phyloP scores from a whole-genome alignment of 2,113 vertebrate genomes.

The Caranx ignobilis region DNA sequence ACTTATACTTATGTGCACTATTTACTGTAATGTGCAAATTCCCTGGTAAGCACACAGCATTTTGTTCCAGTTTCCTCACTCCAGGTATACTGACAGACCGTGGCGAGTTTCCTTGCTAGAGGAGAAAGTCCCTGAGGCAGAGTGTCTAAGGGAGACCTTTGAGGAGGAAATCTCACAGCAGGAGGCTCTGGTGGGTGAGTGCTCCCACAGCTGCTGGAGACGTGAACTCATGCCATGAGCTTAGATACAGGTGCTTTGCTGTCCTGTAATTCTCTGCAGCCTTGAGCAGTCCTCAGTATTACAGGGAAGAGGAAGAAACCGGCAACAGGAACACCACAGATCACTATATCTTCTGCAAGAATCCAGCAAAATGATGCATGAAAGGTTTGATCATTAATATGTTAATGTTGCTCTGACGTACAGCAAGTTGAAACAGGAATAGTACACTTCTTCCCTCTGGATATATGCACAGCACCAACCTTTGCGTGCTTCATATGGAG shows the following conservation, averaged over 20 bases:
- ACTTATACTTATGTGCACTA: too few species aligned
- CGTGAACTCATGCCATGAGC: conserved; percentile 5
- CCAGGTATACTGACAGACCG: background rate
- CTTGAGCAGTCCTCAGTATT: conserved; percentile 15
- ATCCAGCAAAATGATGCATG: background rate
- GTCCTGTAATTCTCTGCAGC: conserved; percentile 32
- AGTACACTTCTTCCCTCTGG: conserved; percentile 5
- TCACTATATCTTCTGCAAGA: background rate
- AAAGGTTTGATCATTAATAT: conserved; percentile 3
- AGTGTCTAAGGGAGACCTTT: conserved; percentile 4
- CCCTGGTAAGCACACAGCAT: background rate
- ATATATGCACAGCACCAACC: conserved; percentile 5
- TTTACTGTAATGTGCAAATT: too few species aligned
- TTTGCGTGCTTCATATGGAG: conserved; percentile 27
- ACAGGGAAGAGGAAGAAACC: background rate
- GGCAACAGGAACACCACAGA: conserved; percentile 5
- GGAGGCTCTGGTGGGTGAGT: conserved; percentile 10
- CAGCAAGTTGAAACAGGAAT: conserved; percentile 1
- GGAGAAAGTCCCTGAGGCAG: conserved; percentile 22
- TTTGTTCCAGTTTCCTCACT: background rate
- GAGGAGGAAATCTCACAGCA: conserved; percentile 24
- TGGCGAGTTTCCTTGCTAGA: conserved; percentile 14
- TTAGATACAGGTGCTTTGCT: conserved; percentile 5
- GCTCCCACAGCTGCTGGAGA: conserved; percentile 34
- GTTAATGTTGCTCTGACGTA: conserved; percentile 1